Conservation (phyloP, 2,797 vertebrate genomes). For the Sebastes minor region DNA sequence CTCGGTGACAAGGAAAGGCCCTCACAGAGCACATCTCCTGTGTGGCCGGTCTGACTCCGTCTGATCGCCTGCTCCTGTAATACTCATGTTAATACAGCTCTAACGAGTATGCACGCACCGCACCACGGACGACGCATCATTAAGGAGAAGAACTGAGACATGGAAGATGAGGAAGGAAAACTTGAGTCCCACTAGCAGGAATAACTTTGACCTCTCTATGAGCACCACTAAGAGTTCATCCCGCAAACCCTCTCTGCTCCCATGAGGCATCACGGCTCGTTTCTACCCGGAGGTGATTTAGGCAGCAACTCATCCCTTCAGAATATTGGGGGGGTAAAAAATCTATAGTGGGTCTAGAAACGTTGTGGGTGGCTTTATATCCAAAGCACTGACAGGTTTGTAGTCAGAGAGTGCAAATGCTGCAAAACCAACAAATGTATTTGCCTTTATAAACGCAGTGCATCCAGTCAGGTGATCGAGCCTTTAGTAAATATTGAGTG, state of each 20-base stretch:
- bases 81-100: conserved; percentile 72
- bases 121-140: conserved; percentile 59
- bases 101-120: conserved; percentile 57
- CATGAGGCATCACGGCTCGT: conserved; percentile 49
- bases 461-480: conserved; percentile 70
- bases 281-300: conserved; percentile 71
- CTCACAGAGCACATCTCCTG: conserved; percentile 72
- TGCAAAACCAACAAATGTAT: conserved; percentile 67
- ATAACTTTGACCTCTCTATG: conserved; percentile 68
- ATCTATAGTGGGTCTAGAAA: conserved; percentile 55
- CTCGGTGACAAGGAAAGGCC: conserved; percentile 73
- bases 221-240: conserved; percentile 63
- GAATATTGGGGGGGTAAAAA: background rate
- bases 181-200: conserved; percentile 43
- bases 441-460: conserved; percentile 61
- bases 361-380: conserved; percentile 60
- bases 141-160: conserved; percentile 59
- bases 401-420: conserved; percentile 67
- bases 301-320: conserved; percentile 59
- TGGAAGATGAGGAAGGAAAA: conserved; percentile 48
- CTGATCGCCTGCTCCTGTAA: conserved; percentile 55
- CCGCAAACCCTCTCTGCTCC: conserved; percentile 45
- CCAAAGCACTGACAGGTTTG: conserved; percentile 53
- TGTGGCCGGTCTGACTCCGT: conserved; percentile 66
- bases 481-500: conserved; percentile 81